Conservation (phyloP, 2,797 vertebrate genomes). For the Paramormyrops hopkinsi region DNA sequence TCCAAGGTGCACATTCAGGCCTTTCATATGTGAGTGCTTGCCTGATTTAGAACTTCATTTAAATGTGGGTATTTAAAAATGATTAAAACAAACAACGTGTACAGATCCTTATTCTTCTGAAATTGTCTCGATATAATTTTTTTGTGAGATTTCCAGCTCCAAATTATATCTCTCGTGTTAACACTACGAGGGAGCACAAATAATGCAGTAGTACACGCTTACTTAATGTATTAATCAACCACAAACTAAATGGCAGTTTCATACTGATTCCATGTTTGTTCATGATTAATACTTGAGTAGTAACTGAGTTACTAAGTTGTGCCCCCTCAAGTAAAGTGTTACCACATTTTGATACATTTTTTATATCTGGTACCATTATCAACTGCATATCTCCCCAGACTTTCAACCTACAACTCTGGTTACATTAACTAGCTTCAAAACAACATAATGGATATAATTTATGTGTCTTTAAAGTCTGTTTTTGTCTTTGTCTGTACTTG, state of each 20-base stretch:
- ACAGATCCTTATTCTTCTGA: background rate
- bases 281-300: background rate
- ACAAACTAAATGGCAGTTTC: background rate
- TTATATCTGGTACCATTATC: background rate
- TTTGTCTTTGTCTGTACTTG: background rate
- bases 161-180: background rate
- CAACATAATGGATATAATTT: background rate
- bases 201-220: background rate
- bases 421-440: background rate
- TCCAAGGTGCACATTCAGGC: background rate
- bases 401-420: background rate
- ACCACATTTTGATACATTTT: background rate
- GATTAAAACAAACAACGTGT: background rate
- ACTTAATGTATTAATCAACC: background rate
- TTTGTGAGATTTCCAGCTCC: background rate
- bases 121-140: background rate
- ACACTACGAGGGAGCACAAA: background rate
- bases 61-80: background rate
- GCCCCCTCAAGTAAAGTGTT: background rate
- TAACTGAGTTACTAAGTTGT: background rate
- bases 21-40: background rate
- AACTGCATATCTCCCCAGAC: background rate
- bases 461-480: constrained; percentile 10
- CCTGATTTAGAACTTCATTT: background rate
- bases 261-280: background rate